phyloP scores from a whole-genome alignment of 2,113 vertebrate species.

The Indri indri region DNA sequence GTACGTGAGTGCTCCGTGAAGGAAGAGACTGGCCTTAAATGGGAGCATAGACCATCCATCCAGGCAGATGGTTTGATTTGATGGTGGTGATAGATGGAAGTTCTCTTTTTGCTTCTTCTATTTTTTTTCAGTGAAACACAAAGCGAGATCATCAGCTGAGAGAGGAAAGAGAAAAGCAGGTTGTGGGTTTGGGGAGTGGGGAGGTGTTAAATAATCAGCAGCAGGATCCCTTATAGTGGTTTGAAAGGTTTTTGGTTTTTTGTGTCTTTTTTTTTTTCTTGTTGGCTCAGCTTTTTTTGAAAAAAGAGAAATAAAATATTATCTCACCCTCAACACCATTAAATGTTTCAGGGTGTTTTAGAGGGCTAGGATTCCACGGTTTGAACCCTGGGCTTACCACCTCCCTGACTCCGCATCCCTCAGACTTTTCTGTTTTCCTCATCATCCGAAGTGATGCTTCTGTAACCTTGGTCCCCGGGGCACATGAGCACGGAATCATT shows the following conservation, averaged over 20 bases:
- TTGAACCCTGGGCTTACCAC: not conserved
- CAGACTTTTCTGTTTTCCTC: not conserved
- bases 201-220: conserved; percentile 62
- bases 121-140: not conserved
- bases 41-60: not conserved
- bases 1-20: not conserved
- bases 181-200: conserved; percentile 46
- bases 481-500: not conserved
- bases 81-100: not conserved
- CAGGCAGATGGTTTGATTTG: not conserved
- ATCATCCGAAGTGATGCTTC: not conserved
- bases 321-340: not conserved
- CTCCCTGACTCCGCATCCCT: not conserved
- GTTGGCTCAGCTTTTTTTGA: conserved; percentile 28
- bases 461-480: not conserved
- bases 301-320: not conserved
- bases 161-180: not conserved
- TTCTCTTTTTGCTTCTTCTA: not conserved
- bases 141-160: not conserved
- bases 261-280: not conserved
- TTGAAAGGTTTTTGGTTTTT: not conserved
- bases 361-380: not conserved
- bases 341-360: not conserved
- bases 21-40: not conserved
- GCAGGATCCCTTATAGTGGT: not conserved